Percentiles rank a stretch among this genome's conserved stretches.
Conservation (phyloP, 2,888 invertebrate species). For the Tetropium fuscum region DNA sequence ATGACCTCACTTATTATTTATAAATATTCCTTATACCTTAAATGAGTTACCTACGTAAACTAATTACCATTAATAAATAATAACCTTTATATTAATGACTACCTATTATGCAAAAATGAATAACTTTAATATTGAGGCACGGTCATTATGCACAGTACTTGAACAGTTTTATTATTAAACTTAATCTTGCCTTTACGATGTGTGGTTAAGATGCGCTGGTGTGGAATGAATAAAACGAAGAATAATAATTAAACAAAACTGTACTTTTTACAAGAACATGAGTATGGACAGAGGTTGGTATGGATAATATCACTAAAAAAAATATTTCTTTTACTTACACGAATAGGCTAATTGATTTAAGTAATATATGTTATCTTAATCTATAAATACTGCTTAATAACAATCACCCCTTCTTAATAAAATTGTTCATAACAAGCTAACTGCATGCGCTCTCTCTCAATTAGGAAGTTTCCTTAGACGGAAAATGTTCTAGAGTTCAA, state of each 20-base stretch:
- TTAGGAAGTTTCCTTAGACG: too few species aligned
- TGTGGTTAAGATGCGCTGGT: constrained; percentile 1
- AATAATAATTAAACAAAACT: neutral
- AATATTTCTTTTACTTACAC: too few species aligned
- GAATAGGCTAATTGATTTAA: too few species aligned
- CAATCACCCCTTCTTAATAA: too few species aligned
- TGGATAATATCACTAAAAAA: too few species aligned
- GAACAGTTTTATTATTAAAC: constrained; percentile 13
- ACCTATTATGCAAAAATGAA: constrained; percentile 13
- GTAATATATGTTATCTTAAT: too few species aligned
- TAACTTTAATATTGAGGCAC: neutral
- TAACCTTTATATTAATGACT: constrained; percentile 3
- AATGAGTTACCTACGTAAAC: neutral
- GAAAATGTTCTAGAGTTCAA: too few species aligned
- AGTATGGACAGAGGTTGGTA: too few species aligned
- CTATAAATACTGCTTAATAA: too few species aligned
- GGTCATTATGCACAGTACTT: neutral
- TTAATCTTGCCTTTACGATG: constrained; percentile 6
- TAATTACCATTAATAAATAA: neutral
- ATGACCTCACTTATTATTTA: too few species aligned
- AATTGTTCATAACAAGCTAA: too few species aligned
- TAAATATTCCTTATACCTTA: neutral
- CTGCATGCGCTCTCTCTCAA: too few species aligned
- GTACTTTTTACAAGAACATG: neutral
- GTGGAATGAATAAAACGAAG: constrained; percentile 10